phyloP scores from a whole-genome alignment of 2,113 vertebrate genomes.

The Rhinopithecus roxellana region DNA sequence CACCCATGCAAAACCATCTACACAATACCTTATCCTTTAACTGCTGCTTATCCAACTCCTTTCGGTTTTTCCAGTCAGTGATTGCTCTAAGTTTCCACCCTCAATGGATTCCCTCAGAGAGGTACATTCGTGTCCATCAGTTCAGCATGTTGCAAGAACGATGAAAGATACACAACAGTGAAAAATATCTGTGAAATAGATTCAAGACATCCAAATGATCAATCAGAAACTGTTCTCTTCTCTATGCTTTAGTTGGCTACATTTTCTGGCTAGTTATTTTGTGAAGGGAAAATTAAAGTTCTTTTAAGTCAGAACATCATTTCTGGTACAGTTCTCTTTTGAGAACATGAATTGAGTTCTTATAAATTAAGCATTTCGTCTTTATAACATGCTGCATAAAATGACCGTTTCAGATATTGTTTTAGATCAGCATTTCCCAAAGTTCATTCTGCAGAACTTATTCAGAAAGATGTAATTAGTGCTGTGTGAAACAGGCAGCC shows the following conservation, averaged over 20 bases:
- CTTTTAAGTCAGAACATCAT: background rate
- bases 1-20: background rate
- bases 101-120: background rate
- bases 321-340: background rate
- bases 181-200: background rate
- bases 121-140: rapidly evolving
- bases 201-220: background rate
- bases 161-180: too few relatives aligned
- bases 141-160: background rate
- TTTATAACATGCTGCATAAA: slow-evolving; percentile 9
- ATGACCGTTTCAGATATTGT: slow-evolving; percentile 1
- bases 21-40: background rate
- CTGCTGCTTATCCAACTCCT: background rate
- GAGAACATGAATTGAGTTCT: background rate
- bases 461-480: slow-evolving; percentile 34
- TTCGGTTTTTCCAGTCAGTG: background rate
- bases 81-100: background rate
- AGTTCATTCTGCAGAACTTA: slow-evolving; percentile 8
- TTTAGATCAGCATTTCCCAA: slow-evolving; percentile 52
- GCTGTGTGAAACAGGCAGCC: background rate
- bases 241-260: background rate
- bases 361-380: background rate
- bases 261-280: background rate
- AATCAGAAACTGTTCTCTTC: background rate
- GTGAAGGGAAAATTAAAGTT: background rate